These are phyloP conservation scores for Potorous gilbertii DNA, from an alignment of 2,797 vertebrate genomes.

Conservation along the genomic window DNA sequence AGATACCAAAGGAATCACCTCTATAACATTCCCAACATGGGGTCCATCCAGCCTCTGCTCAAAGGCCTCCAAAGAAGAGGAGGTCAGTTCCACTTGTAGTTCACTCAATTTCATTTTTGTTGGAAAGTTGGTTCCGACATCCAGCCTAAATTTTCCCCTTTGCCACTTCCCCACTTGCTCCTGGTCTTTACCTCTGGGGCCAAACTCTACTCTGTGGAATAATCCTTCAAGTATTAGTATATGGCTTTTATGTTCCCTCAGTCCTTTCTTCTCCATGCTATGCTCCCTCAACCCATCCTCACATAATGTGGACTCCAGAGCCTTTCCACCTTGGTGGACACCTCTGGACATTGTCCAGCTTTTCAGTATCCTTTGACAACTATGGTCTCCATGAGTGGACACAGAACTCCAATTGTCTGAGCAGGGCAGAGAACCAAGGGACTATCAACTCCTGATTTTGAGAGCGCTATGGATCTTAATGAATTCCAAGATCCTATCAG, in stretches of 20 bases:
- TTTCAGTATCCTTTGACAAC: not conserved
- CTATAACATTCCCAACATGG: not conserved
- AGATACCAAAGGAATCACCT: not conserved
- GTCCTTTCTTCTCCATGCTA: not conserved
- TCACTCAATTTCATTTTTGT: not conserved
- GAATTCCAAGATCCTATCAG: not conserved
- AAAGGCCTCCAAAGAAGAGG: not conserved
- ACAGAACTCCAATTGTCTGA: no score
- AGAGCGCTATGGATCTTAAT: not conserved
- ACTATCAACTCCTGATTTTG: not conserved
- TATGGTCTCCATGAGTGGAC: no score
- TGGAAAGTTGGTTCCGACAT: not conserved
- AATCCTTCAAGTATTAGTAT: not conserved
- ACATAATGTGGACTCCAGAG: not conserved
- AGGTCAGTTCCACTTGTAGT: not conserved
- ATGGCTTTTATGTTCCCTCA: not conserved
- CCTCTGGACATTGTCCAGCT: not conserved
- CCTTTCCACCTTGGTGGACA: not conserved
- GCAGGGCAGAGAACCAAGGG: no score
- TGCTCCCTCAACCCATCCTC: not conserved
- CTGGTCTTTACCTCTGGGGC: not conserved
- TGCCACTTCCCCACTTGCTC: not conserved
- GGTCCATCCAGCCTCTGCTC: not conserved
- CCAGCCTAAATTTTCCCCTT: not conserved
- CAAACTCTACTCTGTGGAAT: not conserved